These are phyloP conservation scores for Dolichopus griseipennis DNA, from an alignment of 2,888 invertebrate genomes.

Conservation along the genomic window DNA sequence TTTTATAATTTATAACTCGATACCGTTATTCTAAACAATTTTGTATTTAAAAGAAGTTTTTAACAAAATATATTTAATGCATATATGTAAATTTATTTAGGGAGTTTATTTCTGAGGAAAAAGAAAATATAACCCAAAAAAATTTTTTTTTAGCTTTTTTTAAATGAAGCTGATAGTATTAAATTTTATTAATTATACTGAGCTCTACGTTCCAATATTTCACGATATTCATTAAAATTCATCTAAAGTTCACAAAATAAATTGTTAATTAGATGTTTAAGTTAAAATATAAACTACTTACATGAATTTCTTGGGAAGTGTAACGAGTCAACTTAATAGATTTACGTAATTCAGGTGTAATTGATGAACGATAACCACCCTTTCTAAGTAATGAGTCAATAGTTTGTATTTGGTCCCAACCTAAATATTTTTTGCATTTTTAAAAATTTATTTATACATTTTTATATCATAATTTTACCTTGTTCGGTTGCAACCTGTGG, in stretches of 20 bases:
- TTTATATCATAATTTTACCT: conserved; percentile 51
- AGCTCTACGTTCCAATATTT: conserved; percentile 37
- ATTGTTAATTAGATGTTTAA: neutral
- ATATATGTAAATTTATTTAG: neutral
- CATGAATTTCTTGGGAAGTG: conserved; percentile 87
- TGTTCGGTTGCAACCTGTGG: conserved; percentile 98
- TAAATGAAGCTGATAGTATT: conserved; percentile 35
- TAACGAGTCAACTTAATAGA: conserved; percentile 92
- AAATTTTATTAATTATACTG: conserved; percentile 40
- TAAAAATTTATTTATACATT: neutral
- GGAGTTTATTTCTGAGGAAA: neutral
- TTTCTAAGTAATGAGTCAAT: conserved; percentile 95
- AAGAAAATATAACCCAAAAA: neutral
- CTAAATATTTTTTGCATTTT: conserved; percentile 45
- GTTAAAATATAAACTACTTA: neutral
- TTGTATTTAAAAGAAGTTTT: too few relatives aligned
- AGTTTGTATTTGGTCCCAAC: conserved; percentile 98
- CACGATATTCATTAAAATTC: conserved; percentile 70
- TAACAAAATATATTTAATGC: too few relatives aligned
- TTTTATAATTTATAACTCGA: too few relatives aligned
- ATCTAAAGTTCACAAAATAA: conserved; percentile 41
- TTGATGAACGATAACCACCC: conserved; percentile 88
- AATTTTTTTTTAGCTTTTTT: neutral
- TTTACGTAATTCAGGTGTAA: conserved; percentile 79
- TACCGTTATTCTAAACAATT: too few relatives aligned